These are phyloP conservation scores for Gasteruption jaculator DNA, from an alignment of 2,888 invertebrate species.

Conservation along the genomic window DNA sequence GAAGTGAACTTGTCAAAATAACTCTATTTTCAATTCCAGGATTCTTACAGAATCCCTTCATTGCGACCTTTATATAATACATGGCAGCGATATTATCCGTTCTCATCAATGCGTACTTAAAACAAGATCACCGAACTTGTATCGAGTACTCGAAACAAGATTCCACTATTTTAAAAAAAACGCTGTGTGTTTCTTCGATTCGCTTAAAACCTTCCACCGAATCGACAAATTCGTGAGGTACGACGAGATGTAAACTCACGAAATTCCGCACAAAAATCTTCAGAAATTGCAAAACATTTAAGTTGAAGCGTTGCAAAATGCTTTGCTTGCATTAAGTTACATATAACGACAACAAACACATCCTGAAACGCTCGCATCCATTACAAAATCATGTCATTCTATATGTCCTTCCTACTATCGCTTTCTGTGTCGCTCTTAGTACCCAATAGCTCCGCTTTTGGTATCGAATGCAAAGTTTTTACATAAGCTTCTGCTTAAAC, in stretches of 20 bases:
- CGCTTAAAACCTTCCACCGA: conserved; percentile 54
- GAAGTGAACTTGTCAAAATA: too few species aligned
- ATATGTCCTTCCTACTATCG: too few species aligned
- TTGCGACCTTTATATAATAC: conserved; percentile 60
- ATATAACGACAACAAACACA: too few species aligned
- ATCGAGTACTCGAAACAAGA: conserved; percentile 55
- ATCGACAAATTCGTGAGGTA: conserved; percentile 51
- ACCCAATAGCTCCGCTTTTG: too few species aligned
- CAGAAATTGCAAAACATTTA: too few species aligned
- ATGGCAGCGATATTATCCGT: conserved; percentile 58
- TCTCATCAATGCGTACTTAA: conserved; percentile 61
- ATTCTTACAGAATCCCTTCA: conserved; percentile 61
- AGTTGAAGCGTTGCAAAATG: too few species aligned
- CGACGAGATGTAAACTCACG: conserved; percentile 17
- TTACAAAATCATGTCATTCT: too few species aligned
- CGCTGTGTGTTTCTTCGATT: conserved; percentile 53
- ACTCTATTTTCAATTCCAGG: conserved; percentile 50
- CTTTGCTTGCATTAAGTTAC: too few species aligned
- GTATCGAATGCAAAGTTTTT: too few species aligned
- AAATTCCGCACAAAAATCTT: conserved; percentile 17
- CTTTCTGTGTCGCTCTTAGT: too few species aligned
- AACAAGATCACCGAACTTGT: conserved; percentile 59
- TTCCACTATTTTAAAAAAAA: conserved; percentile 56
- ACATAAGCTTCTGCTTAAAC: too few species aligned
- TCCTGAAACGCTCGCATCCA: too few species aligned